A percentile compares a stretch with the other conserved stretches of the same genome.
Evolutionary conservation across 1,140 invertebrate genomes (phyloP).

Genomic region (Pomacea maculata): DNA sequence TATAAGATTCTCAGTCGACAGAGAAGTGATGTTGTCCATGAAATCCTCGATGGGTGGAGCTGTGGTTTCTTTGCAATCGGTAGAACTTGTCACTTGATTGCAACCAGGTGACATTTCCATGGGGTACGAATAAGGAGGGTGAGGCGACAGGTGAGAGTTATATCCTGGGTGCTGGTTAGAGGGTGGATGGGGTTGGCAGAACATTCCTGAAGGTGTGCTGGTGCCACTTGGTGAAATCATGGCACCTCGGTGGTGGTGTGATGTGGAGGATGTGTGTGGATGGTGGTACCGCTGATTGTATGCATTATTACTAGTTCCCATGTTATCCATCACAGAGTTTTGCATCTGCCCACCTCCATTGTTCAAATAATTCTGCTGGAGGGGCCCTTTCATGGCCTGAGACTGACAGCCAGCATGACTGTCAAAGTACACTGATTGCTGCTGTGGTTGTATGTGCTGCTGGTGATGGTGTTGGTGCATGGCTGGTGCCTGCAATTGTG

Average conservation of each 20-base stretch:
- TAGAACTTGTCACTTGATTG: conserved; percentile 66
- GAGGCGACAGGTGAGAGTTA: not conserved
- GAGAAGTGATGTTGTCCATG: conserved; percentile 59
- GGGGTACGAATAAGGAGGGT: conserved; percentile 25
- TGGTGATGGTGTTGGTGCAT: conserved; percentile 46
- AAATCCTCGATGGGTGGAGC: conserved; percentile 58
- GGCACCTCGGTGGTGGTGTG: not conserved
- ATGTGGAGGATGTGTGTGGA: not conserved
- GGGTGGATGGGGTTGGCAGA: conserved; percentile 27
- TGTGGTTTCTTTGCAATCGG: conserved; percentile 55
- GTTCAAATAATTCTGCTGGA: conserved; percentile 4
- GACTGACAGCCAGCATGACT: not conserved
- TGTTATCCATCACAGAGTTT: not conserved
- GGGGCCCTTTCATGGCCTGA: not conserved
- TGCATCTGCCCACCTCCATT: not conserved
- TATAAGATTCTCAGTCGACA: conserved; percentile 59
- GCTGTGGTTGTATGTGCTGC: conserved; percentile 27
- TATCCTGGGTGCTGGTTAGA: not conserved
- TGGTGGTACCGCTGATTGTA: not conserved
- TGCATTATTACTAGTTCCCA: not conserved
- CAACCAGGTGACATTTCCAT: conserved; percentile 65
- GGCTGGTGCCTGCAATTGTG: conserved; percentile 8
- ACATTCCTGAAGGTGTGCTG: conserved; percentile 20
- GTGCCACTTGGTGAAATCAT: conserved; percentile 15
- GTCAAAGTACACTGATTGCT: conserved; percentile 22